A percentile compares a stretch with the other conserved stretches of the same genome.
Conservation (phyloP, 2,888 invertebrate species). For the Zonitis immaculata region DNA sequence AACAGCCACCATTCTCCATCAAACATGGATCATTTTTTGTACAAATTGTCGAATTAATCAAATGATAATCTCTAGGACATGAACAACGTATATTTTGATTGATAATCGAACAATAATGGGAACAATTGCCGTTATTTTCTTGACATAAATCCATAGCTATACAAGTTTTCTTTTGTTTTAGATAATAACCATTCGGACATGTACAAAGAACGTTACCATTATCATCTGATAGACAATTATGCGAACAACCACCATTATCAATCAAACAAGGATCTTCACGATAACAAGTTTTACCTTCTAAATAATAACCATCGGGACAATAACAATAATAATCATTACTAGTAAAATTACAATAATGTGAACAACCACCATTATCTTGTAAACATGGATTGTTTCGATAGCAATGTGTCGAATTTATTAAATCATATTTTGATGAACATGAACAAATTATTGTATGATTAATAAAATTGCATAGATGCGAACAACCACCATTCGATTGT, state of each 20-base stretch:
- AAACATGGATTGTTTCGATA: slow-evolving; percentile 54
- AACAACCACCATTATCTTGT: slow-evolving; percentile 58
- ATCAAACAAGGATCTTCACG: slow-evolving; percentile 39
- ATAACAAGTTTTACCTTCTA: slow-evolving; percentile 35
- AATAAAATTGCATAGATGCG: slow-evolving; percentile 52
- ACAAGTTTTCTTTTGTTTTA: slow-evolving; percentile 35
- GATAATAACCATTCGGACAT: slow-evolving; percentile 46
- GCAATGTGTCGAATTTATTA: slow-evolving; percentile 44
- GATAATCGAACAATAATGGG: slow-evolving; percentile 48
- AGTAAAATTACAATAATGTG: slow-evolving; percentile 54
- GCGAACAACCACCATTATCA: slow-evolving; percentile 44
- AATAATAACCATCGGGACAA: slow-evolving; percentile 44
- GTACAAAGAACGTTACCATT: slow-evolving; percentile 43
- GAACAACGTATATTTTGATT: slow-evolving; percentile 19
- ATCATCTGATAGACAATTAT: slow-evolving; percentile 35
- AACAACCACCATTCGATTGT: slow-evolving; percentile 54
- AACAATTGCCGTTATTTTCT: slow-evolving; percentile 56
- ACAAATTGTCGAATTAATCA: slow-evolving; percentile 45
- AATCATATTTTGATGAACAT: slow-evolving; percentile 52
- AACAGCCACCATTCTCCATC: slow-evolving; percentile 47
- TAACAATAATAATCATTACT: slow-evolving; percentile 50
- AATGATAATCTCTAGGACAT: slow-evolving; percentile 45
- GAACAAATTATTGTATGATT: slow-evolving; percentile 52
- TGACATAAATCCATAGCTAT: slow-evolving; percentile 34
- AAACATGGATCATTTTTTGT: slow-evolving; percentile 47